Percentiles rank a stretch among this genome's conserved stretches.
These are phyloP conservation scores for Microcebus jonahi DNA, from an alignment of 2,113 vertebrate species.

Conservation along the genomic window DNA sequence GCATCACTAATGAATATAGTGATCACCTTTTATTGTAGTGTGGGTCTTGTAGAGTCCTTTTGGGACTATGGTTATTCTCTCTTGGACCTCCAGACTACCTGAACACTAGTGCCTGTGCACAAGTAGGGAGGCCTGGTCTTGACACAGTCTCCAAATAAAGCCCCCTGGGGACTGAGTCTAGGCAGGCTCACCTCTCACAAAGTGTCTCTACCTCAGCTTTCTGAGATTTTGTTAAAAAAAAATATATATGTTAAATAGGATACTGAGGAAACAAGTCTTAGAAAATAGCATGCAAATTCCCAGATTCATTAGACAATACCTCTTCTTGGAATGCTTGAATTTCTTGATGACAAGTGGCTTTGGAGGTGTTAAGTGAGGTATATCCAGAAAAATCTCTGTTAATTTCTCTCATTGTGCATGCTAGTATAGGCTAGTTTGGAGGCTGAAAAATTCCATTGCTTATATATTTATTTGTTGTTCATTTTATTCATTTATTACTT, in stretches of 20 bases:
- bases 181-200: not conserved
- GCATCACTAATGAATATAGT: rapidly evolving
- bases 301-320: not conserved
- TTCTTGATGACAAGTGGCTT: not conserved
- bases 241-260: not conserved
- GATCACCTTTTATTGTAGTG: not conserved
- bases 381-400: not conserved
- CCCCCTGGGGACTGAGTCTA: not conserved
- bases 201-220: not conserved
- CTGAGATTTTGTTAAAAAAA: not conserved
- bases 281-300: not conserved
- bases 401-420: not conserved
- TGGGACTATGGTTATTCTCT: not conserved
- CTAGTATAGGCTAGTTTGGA: not conserved
- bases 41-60: not conserved
- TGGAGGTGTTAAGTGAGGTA: not conserved
- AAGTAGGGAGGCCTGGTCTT: rapidly evolving
- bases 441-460: not conserved
- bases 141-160: not conserved
- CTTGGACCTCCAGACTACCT: not conserved
- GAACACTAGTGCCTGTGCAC: no score
- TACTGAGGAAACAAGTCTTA: not conserved
- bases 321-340: not conserved
- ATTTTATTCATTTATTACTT: not conserved
- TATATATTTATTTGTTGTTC: not conserved